phyloP scores from a whole-genome alignment of 2,888 invertebrate genomes.

The Hirtodrosophila duncani region DNA sequence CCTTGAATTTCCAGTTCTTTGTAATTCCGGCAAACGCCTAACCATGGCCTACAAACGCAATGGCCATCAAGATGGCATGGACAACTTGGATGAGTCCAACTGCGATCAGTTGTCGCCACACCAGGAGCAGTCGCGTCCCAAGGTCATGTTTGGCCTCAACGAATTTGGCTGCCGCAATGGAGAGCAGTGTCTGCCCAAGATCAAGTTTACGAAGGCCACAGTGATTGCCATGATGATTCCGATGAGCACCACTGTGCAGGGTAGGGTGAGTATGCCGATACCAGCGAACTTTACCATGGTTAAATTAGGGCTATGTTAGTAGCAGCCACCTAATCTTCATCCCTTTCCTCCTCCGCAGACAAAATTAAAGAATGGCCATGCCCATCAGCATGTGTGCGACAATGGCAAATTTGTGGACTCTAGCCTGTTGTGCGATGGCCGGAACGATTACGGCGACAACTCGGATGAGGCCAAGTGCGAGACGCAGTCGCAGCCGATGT shows the following conservation, averaged over 20 bases:
- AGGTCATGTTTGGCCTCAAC: constrained; percentile 76
- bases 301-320: no score
- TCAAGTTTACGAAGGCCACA: constrained; percentile 79
- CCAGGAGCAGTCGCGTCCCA: constrained; percentile 9
- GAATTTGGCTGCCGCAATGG: constrained; percentile 81
- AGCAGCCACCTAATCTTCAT: no score
- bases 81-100: constrained; percentile 80
- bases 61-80: constrained; percentile 80
- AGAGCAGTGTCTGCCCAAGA: constrained; percentile 78
- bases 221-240: constrained; percentile 81
- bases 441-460: constrained; percentile 81
- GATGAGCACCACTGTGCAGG: constrained; percentile 81
- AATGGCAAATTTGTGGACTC: constrained; percentile 80
- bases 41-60: constrained; percentile 81
- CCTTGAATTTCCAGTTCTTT: constrained; percentile 80
- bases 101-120: constrained; percentile 75
- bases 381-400: constrained; percentile 79
- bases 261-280: constrained; percentile 72
- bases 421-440: constrained; percentile 79
- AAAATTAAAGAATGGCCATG: constrained; percentile 76
- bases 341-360: constrained; percentile 35
- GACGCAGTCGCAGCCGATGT: constrained; percentile 62
- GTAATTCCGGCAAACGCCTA: constrained; percentile 81
- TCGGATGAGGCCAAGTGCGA: constrained; percentile 80
- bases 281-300: no score